Evolutionary conservation across 2,797 vertebrate genomes (phyloP).

Genomic region (Bradypus variegatus): DNA sequence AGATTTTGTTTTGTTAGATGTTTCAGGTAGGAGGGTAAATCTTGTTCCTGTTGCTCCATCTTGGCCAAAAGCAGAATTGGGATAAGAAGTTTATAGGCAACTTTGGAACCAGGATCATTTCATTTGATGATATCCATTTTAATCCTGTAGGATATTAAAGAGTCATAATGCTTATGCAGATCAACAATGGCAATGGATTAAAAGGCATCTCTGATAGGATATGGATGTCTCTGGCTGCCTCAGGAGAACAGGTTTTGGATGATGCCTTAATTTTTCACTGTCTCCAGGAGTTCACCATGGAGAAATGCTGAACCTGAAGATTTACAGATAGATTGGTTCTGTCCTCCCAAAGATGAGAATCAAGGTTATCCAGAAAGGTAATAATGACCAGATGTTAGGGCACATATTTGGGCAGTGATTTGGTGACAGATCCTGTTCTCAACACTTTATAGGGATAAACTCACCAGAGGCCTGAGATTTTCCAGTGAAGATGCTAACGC

Average conservation of each 20-base stretch:
- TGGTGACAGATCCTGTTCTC: neutral
- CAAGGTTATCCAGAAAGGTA: neutral
- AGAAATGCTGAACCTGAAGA: neutral
- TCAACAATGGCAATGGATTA: neutral
- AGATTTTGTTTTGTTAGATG: neutral
- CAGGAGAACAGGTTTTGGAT: neutral
- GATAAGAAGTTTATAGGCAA: neutral
- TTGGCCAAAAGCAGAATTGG: neutral
- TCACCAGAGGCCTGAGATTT: neutral
- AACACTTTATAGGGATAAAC: too few species aligned
- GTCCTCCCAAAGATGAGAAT: neutral
- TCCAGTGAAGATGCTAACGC: neutral
- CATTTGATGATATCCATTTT: neutral
- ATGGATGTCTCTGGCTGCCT: neutral
- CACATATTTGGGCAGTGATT: neutral
- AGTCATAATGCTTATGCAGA: neutral
- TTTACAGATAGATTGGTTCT: neutral
- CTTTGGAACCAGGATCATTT: neutral
- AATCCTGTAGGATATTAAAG: neutral
- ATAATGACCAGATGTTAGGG: neutral
- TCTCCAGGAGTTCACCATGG: neutral
- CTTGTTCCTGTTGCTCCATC: neutral
- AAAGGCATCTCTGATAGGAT: neutral
- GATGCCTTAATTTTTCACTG: neutral
- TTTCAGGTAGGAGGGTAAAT: neutral